phyloP scores from a whole-genome alignment of 2,888 invertebrate genomes.

The Cremastinae sp. region DNA sequence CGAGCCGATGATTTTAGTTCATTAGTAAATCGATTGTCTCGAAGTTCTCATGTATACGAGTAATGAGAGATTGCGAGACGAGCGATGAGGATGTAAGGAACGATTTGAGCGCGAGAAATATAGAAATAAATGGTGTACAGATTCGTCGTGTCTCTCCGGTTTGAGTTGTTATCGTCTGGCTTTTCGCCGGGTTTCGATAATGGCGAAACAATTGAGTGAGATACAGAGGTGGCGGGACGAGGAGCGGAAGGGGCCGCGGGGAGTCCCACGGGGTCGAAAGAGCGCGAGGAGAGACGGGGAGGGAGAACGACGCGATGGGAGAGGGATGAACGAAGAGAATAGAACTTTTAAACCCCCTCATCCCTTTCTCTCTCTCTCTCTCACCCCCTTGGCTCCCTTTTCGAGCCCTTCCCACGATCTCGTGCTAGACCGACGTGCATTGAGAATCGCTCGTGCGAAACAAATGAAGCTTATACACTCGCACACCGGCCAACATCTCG shows the following conservation, averaged over 20 bases:
- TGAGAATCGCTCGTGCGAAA: conserved; percentile 60
- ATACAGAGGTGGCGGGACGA: conserved; percentile 35
- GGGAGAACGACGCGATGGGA: conserved; percentile 19
- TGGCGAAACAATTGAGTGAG: conserved; percentile 57
- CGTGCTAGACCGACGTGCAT: conserved; percentile 54
- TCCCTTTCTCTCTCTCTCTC: too few species aligned
- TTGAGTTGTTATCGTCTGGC: conserved; percentile 53
- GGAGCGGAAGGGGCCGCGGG: neutral
- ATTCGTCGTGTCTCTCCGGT: conserved; percentile 32
- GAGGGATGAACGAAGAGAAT: conserved; percentile 46
- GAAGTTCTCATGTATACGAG: too few species aligned
- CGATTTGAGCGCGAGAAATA: conserved; percentile 8
- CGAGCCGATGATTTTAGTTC: too few species aligned
- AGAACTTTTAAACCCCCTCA: too few species aligned
- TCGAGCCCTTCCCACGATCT: neutral
- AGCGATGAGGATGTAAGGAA: too few species aligned
- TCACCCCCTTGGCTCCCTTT: conserved; percentile 23
- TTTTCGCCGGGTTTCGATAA: conserved; percentile 56
- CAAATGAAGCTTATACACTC: conserved; percentile 53
- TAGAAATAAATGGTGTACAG: neutral
- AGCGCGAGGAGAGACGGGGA: conserved; percentile 9
- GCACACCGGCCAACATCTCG: conserved; percentile 48
- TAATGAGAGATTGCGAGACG: neutral
- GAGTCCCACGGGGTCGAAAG: conserved; percentile 28
- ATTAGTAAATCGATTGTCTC: too few species aligned